These are phyloP conservation scores for Hirudinaria manillensis DNA, from an alignment of 2,888 invertebrate genomes.

Conservation along the genomic window DNA sequence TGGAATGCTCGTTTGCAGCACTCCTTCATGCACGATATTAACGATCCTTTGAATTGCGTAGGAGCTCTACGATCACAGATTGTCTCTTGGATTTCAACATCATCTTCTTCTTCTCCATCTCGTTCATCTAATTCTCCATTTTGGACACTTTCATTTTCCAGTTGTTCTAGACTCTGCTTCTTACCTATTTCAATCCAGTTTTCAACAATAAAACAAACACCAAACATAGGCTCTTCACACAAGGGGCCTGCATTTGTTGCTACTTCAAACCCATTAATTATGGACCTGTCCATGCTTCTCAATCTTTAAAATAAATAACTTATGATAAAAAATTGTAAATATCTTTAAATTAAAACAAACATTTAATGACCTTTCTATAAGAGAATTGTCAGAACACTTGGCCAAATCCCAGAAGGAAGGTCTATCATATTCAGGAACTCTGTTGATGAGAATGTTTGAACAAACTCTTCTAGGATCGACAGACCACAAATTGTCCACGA, in stretches of 20 bases:
- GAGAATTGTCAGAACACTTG: neutral
- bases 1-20: constrained; percentile 81
- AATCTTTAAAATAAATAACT: constrained; percentile 1
- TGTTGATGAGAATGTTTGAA: constrained; percentile 80
- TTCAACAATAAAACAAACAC: constrained; percentile 77
- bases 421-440: constrained; percentile 64
- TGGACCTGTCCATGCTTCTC: constrained; percentile 60
- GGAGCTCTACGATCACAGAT: neutral
- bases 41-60: constrained; percentile 64
- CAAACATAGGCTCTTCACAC: constrained; percentile 94
- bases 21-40: constrained; percentile 83
- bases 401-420: constrained; percentile 54
- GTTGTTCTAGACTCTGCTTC: neutral
- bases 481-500: constrained; percentile 68
- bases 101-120: neutral
- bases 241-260: constrained; percentile 82
- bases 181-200: constrained; percentile 61
- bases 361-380: neutral
- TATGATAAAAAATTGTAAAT: neutral
- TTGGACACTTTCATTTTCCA: neutral
- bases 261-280: constrained; percentile 57
- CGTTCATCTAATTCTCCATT: neutral
- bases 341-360: neutral
- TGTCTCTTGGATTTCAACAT: neutral
- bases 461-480: constrained; percentile 84